Evolutionary conservation across 2,888 invertebrate genomes (phyloP), one percentile per base, ranked within the genome.

Genomic region (Helobdella robusta): DNA sequence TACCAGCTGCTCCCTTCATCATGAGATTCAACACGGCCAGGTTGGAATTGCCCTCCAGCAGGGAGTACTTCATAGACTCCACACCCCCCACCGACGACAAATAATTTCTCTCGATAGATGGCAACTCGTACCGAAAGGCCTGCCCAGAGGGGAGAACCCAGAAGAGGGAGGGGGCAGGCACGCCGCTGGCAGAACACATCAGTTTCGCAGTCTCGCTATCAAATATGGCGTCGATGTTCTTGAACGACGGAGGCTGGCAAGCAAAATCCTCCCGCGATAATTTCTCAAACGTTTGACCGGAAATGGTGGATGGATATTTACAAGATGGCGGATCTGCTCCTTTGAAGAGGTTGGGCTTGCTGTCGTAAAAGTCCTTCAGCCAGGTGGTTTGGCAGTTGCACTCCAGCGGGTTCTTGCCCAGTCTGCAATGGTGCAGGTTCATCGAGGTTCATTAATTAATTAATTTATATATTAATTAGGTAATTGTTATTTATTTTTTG

Each of bases 371-470:
- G 44, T 73, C 71, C 64, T 73, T 74, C 64, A 78, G 66, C 78
- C 78, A 78, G 32, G 69, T 66, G 35, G 75, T 68, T 66, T 77
- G 76, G 69, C 78, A 78, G 69, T 78, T 78, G 68, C 78, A 78
- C 63, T 77, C 77, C 28, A 78, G 72, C 3, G 77, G 76, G 69
- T 78, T 78, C 23, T 20, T 25, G 20, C 48, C 48, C 6, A 48
- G 48, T 25, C 48, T 48, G 8, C n/a, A n/a, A n/a, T n/a, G n/a
- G n/a, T n/a, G n/a, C n/a, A n/a, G n/a, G n/a, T n/a, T n/a, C n/a
- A n/a, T n/a, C n/a, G n/a, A n/a, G n/a, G n/a, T n/a, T n/a, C n/a
- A n/a, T n/a, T n/a, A n/a, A n/a, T n/a, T n/a, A n/a, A n/a, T n/a
- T n/a, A n/a, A n/a, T n/a, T n/a, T n/a, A n/a, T n/a, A n/a, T n/a